Evolutionary conservation across 2,888 invertebrate species (phyloP), one percentile per base, ranked within the genome.

Genomic region (Embidobia sp.): DNA sequence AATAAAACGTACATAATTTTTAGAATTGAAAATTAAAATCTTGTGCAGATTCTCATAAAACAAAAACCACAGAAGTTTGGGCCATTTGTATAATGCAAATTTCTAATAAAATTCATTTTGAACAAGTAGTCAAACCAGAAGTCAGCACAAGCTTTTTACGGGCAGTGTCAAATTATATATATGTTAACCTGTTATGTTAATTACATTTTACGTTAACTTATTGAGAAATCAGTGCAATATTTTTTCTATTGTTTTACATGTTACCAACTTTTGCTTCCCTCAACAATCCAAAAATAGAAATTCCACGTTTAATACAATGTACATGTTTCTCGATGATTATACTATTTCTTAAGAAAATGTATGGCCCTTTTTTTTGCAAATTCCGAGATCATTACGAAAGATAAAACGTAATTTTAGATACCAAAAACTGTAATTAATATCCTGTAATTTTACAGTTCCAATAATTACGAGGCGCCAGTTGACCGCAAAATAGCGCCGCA

Each of bases 241-340:
- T 73, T 37, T 27, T 59, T 74, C 59, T 33, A 75, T 81, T 82
- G 83, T 81, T 80, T 82, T 26, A 37, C 42, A 33, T 55, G 48
- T 48, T 46, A 13, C 51, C 16, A 61, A 61, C 40, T 79, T 77
- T 81, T 82, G 83, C 81, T 79, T 81, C 37, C 33, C 31, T 69
- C 40, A 33, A 55, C 55, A 22, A 69, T 87, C 87, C 86, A 87
- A 87, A 87, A 87, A 87, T 87, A 87, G 86, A 86, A 87, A 85
- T 87, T 86, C 83, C 70, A 70, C 53, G 59, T 53, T 80, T 72
- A 59, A 82, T 82, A 72, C 82, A 85, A 85, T 86, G 77, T 86
- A 85, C 82, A 82, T 75, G 79, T 78, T 79, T 79, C 3, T 57
- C 63, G 69, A 55, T 27, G 31, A 26, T 22, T 63, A 33, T 37